Base-by-base conservation (phyloP, 1,140 invertebrate species). In the Drosophila navojoa region DNA sequence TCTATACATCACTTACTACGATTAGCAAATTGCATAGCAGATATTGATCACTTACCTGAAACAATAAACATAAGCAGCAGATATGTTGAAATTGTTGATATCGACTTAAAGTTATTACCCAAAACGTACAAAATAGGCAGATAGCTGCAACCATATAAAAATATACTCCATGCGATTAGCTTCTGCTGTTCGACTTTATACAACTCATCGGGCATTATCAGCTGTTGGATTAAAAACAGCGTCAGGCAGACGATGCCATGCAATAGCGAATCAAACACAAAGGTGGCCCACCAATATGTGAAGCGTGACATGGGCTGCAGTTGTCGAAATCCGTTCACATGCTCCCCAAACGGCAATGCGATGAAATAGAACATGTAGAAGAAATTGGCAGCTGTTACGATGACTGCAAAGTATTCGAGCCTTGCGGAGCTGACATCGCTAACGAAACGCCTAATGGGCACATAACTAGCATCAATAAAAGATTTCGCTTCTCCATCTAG, bases 31-130 rank as follows among this genome's bases (percentile, higher is more conserved):
- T 42, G 0, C 11, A 42, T 42, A 2, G 11, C 40, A 13, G 4
- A 5, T 7, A 5, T 27, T 15, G 4, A 29, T 25, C 29, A 71
- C 69, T 79, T 74, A 92, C 91, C 73, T 6, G 91, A 92, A 13
- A 91, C 50, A 49, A 90, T 86, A n/a, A 92, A 74, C 77, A 92
- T 84, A 3, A 90, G 63, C 4, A 86, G 76, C 40, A 92, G 61
- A 77, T 90, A 92, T 47, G 91, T 91, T 10, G 86, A 87, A 49
- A 92, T 81, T 2, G 91, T 87, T 4, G 91, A 92, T 55, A 92
- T 91, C 44, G 91, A 91, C 27, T 79, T 79, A 15, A 92, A 91
- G 44, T 72, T 76, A 69, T 84, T 92, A 1, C 80, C 78, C 7
- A 92, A 59, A 22, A 72, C 54, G 47, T 92, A 92, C 5, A 92